Base-by-base conservation (phyloP, 2,113 vertebrate species). In the Nansenia antarctica region DNA sequence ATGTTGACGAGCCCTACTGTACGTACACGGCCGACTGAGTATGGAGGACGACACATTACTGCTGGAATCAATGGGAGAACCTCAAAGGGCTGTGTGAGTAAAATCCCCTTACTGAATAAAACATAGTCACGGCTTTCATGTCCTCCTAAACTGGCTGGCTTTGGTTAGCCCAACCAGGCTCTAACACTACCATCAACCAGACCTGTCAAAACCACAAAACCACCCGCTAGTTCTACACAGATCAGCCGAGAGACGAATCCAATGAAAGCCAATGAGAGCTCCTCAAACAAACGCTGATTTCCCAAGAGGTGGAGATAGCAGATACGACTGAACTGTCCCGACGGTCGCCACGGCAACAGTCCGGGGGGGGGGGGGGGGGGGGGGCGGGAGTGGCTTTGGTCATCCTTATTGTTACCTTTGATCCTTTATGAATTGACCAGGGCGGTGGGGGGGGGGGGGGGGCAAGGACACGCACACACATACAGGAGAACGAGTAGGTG, bases 71-170 rank as follows among this genome's bases (percentile, higher is more conserved):
- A 72, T 58, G 52, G 49, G 27, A 70, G n/a, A 84, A 65, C 62
- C 59, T 72, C 52, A 76, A 45, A 39, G 69, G 8, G 5, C 32
- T 31, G 62, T 22, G 69, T 45, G 27, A 37, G 39, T 3, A 47
- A 47, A 31, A 27, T 71, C 31, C 2, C 27, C 66, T 68, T 64
- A 34, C 64, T 87, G 87, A 84, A 88, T 80, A 83, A 82, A 82
- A 87, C 73, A 88, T 86, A 67, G 55, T 15, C 47, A 80, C 34
- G 35, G 69, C 82, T 87, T 86, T 85, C 71, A 86, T 82, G 81
- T 85, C 74, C 54, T 79, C 82, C 70, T 78, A 42, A n/a, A 62
- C 67, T 71, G 78, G 69, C 39, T 59, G 76, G 64, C 67, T 68
- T 69, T 57, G 77, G 76, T 70, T 79, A 87, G 73, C 76, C 82